Conservation (phyloP, 2,797 vertebrate genomes). For the Pseudocheirus occidentalis region DNA sequence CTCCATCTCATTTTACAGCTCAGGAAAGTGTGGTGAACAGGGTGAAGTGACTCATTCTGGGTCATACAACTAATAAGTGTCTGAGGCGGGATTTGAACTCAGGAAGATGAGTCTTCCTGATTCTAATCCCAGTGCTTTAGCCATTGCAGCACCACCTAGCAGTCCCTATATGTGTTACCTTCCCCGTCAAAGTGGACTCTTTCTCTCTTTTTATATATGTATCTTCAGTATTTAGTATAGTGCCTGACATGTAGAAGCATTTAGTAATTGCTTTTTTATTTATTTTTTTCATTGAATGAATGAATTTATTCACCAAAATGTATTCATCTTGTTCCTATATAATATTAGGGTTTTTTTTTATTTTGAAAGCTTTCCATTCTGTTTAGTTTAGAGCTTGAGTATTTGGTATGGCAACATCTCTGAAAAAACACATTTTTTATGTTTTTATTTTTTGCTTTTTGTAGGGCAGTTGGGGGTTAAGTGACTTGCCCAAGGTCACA, state of each 20-base stretch:
- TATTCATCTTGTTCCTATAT: not conserved
- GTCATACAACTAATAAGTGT: not conserved
- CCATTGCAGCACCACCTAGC: not conserved
- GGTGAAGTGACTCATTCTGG: not conserved
- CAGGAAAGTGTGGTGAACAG: not conserved
- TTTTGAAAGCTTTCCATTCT: not conserved
- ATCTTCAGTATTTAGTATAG: not conserved
- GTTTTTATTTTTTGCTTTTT: too few species aligned
- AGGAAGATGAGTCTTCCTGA: not conserved
- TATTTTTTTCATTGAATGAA: not conserved
- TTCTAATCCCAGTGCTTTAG: not conserved
- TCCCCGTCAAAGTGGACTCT: not conserved
- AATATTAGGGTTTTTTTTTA: not conserved
- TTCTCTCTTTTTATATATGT: not conserved
- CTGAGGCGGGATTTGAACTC: not conserved
- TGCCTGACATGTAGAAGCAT: not conserved
- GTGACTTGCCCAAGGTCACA: too few species aligned
- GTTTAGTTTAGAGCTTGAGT: not conserved
- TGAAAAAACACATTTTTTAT: too few species aligned
- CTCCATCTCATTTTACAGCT: not conserved
- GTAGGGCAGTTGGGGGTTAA: too few species aligned
- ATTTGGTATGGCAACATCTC: not conserved
- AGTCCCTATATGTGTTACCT: not conserved
- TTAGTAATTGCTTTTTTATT: not conserved
- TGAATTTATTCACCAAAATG: too few species aligned